Conservation (phyloP, 2,797 vertebrate species). For the Capromys pilorides region DNA sequence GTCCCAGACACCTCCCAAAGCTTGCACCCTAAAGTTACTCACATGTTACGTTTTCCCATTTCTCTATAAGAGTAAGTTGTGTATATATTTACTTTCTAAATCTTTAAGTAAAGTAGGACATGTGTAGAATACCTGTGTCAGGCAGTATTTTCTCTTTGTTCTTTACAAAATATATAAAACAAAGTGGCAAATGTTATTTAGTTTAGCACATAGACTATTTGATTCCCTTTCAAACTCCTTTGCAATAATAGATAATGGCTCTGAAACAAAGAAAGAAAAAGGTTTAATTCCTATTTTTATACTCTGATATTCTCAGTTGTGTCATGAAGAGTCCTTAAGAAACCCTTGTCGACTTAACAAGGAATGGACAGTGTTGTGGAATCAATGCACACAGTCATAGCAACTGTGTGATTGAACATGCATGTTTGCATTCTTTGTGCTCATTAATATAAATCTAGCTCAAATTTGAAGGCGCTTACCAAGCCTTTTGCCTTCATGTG, state of each 20-base stretch:
- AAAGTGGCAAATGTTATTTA: neutral
- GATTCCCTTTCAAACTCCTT: neutral
- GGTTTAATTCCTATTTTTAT: neutral
- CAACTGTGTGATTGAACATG: neutral
- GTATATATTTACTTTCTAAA: no score
- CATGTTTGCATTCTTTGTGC: neutral
- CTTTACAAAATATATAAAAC: slow-evolving; percentile 16
- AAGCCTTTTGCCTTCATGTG: neutral
- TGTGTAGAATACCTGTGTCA: neutral
- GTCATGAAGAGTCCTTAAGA: neutral
- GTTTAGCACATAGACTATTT: neutral
- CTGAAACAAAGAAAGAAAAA: neutral
- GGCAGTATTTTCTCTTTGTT: neutral
- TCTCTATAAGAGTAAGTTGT: no score
- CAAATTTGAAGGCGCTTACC: neutral
- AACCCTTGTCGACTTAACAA: neutral
- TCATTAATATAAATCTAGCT: neutral
- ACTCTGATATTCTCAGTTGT: neutral
- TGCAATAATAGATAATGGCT: neutral
- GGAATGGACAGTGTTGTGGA: neutral
- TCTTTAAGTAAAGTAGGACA: no score
- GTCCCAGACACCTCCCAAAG: neutral
- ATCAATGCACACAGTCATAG: neutral
- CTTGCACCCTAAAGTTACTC: no score
- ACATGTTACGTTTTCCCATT: no score